phyloP scores from a whole-genome alignment of 2,113 vertebrate species.

The Callipepla californica region DNA sequence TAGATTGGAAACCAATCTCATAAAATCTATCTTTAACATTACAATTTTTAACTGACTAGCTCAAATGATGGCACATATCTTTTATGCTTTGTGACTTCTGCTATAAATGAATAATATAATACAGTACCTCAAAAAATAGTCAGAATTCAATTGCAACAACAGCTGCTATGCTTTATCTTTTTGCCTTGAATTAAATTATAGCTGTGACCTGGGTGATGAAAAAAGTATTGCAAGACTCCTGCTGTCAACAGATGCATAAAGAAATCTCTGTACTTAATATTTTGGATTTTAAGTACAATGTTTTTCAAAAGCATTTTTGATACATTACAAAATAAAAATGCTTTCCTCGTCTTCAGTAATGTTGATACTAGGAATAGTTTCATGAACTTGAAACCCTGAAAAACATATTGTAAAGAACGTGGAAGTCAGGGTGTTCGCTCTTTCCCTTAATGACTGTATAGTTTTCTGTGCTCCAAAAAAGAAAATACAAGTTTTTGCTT shows the following conservation, averaged over 20 bases:
- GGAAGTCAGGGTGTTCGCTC: slow-evolving; percentile 11
- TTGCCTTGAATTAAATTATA: background rate
- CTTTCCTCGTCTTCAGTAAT: slow-evolving; percentile 3
- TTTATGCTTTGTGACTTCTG: background rate
- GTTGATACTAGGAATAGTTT: background rate
- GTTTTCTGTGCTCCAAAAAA: slow-evolving; percentile 15
- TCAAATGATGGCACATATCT: background rate
- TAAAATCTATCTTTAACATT: background rate
- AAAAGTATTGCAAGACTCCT: background rate
- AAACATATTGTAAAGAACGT: slow-evolving; percentile 28
- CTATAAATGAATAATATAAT: background rate
- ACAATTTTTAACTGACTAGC: background rate
- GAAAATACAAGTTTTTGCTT: slow-evolving; percentile 43
- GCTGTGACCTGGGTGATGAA: background rate
- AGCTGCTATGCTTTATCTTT: background rate
- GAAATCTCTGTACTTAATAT: background rate
- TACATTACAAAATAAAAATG: background rate
- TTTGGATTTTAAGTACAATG: background rate
- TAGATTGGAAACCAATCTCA: background rate
- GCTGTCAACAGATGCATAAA: background rate
- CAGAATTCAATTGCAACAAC: background rate
- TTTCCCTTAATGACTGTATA: slow-evolving; percentile 38
- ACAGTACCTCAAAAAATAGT: background rate
- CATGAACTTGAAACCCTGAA: slow-evolving; percentile 33
- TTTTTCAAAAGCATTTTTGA: background rate